A percentile compares a stretch with the other conserved stretches of the same genome.
These are phyloP conservation scores for Semotilus atromaculatus DNA, from an alignment of 2,797 vertebrate species.

Conservation along the genomic window DNA sequence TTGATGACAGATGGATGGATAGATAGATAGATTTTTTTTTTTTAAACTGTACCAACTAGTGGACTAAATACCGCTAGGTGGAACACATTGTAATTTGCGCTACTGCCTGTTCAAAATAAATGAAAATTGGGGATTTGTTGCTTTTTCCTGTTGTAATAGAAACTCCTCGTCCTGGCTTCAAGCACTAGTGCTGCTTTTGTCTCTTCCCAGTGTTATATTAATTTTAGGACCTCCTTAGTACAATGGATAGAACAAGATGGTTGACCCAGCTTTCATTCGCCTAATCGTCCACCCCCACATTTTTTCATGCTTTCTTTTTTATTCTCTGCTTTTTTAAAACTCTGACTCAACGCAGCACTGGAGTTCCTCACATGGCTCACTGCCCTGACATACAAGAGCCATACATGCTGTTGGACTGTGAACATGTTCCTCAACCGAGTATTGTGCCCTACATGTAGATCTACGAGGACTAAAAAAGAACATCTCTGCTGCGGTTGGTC, in stretches of 20 bases:
- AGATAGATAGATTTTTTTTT: too few species aligned
- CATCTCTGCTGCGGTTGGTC: not conserved
- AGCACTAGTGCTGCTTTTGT: not conserved
- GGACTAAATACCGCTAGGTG: too few species aligned
- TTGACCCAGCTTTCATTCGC: not conserved
- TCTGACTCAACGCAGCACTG: conserved; percentile 15
- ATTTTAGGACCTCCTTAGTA: not conserved
- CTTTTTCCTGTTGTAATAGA: not conserved
- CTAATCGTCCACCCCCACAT: not conserved
- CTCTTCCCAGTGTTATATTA: not conserved
- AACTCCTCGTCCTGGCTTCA: not conserved
- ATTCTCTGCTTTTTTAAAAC: not conserved
- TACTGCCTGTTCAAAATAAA: too few species aligned
- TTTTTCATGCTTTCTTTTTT: not conserved
- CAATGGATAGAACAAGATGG: conserved; percentile 20
- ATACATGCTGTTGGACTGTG: not conserved
- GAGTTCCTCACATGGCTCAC: not conserved
- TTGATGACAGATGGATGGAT: too few species aligned
- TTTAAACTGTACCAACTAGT: too few species aligned
- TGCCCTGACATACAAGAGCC: conserved; percentile 6
- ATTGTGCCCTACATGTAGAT: not conserved
- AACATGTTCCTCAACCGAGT: not conserved
- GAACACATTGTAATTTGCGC: too few species aligned
- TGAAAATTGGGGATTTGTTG: too few species aligned
- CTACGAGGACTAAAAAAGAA: too few species aligned